phyloP scores from a whole-genome alignment of 2,888 invertebrate species.

The Cheilosia urbana region DNA sequence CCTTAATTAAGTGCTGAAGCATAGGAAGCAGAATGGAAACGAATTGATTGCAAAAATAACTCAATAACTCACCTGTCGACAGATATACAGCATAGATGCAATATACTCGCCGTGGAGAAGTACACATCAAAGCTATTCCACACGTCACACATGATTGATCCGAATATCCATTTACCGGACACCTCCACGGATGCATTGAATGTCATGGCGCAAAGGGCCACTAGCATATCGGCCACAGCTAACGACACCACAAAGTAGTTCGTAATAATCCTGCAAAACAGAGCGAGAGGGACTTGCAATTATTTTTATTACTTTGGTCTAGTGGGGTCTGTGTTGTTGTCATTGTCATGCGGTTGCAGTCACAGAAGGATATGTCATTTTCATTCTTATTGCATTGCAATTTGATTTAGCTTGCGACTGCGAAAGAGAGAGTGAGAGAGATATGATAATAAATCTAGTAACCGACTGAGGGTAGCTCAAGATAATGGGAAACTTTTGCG shows the following conservation, averaged over 20 bases:
- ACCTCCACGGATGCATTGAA: slow-evolving; percentile 95
- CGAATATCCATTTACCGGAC: slow-evolving; percentile 94
- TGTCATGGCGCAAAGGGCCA: slow-evolving; percentile 96
- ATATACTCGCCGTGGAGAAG: slow-evolving; percentile 95
- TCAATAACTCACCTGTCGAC: slow-evolving; percentile 87
- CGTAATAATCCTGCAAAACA: slow-evolving; percentile 89
- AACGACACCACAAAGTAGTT: slow-evolving; percentile 98
- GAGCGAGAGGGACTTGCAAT: slow-evolving; percentile 25
- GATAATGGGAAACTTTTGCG: slow-evolving; percentile 17
- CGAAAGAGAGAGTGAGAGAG: not conserved
- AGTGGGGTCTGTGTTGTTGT: slow-evolving; percentile 7
- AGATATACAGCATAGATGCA: slow-evolving; percentile 97
- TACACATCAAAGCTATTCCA: slow-evolving; percentile 98
- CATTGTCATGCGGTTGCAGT: slow-evolving; percentile 7
- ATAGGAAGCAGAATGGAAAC: slow-evolving; percentile 21
- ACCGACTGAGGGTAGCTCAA: not conserved
- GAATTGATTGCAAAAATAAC: slow-evolving; percentile 73
- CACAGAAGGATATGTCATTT: slow-evolving; percentile 38
- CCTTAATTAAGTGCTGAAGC: slow-evolving; percentile 45
- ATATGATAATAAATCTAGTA: slow-evolving; percentile 28
- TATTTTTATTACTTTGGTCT: slow-evolving; percentile 43
- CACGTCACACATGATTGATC: slow-evolving; percentile 95
- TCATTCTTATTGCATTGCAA: slow-evolving; percentile 65
- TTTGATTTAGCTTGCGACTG: slow-evolving; percentile 64
- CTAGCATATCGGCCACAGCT: slow-evolving; percentile 96